Base-by-base conservation (phyloP, 1,140 invertebrate species). In the Cotesia typhae region DNA sequence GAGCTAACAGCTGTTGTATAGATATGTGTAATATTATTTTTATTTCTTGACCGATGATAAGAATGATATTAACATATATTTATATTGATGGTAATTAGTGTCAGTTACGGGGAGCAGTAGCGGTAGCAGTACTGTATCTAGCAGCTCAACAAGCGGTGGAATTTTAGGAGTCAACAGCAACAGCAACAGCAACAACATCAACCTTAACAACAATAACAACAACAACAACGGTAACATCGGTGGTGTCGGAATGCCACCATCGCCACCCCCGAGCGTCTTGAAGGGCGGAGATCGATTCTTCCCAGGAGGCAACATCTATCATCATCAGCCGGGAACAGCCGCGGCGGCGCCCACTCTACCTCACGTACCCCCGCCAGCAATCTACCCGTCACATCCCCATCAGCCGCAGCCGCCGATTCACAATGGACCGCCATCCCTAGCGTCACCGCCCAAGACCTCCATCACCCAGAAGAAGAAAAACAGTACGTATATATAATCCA, bases 281-380 rank as follows among this genome's bases (percentile, higher is more conserved):
- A 85, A 85, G 79, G 83, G 83, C 63, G 77, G 81, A 72, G 84
- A 86, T 71, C 81, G 83, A 79, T 83, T 79, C 77, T 85, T 85
- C 72, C 84, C 84, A 60, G 80, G 80, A 75, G 77, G 80, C 76
- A 87, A 79, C 76, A 80, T 85, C 73, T 81, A 85, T 80, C 85
- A 86, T 81, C 83, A 83, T 78, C 84, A 84, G 35, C 81, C 88
- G 41, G 86, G 86, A 79, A 87, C 86, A 35, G 86, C 87, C 67
- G 86, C 89, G 63, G 86, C 87, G 67, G 86, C 89, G 63, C 88
- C 88, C 36, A 87, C 88, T 66, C 87, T 88, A 74, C 80, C 82
- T 35, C 82, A 85, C 72, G 79, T 88, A 14, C 88, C 85, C 47
- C 86, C 88, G 61, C 88, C 89, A 2, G 87, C 86, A 71, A 73